Base-by-base conservation (phyloP, 2,888 invertebrate genomes). In the Nymphalis c-album region DNA sequence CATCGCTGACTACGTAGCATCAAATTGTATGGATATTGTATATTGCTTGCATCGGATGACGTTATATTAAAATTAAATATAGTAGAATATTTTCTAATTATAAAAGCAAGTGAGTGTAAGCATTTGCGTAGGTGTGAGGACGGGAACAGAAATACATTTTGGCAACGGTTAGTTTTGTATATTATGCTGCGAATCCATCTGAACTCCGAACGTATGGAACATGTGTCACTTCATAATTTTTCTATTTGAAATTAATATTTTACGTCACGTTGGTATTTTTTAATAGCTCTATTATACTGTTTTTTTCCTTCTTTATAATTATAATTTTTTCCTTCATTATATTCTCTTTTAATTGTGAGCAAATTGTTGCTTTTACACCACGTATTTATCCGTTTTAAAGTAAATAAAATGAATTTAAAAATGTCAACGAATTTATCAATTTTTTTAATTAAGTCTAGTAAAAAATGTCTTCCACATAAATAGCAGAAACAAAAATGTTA, bases 81-180 rank as follows among this genome's bases (percentile, higher is more conserved):
- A 83, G 84, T 81, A 75, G 83, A 85, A 80, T 79, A 78, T 88
- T 86, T 88, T 90, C 90, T 91, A 91, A 91, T 90, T 89, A 87
- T 91, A 92, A 84, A 81, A 84, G 80, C 85, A 87, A 86, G 88
- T 88, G 88, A 86, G 90, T 91, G 86, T 88, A 90, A 90, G 90
- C 88, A 87, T 89, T 90, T 77, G 87, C 90, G 91, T 92, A 82
- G 92, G 92, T 76, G 86, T 78, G 77, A 78, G 82, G 83, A 82
- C 83, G 76, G 73, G 73, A 77, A 75, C 85, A 70, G 81, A 90
- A 91, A 91, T 91, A 91, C 83, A 84, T 68, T 88, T 90, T 91
- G 91, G 91, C 91, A 89, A 80, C 88, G 78, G 63, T 61, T 62
- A 55, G 47, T 63, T 60, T 73, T 70, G 62, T 69, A 63, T 64